These are phyloP conservation scores for Motacilla tschutschensis DNA, from an alignment of 2,113 vertebrate species.

Conservation along the genomic window DNA sequence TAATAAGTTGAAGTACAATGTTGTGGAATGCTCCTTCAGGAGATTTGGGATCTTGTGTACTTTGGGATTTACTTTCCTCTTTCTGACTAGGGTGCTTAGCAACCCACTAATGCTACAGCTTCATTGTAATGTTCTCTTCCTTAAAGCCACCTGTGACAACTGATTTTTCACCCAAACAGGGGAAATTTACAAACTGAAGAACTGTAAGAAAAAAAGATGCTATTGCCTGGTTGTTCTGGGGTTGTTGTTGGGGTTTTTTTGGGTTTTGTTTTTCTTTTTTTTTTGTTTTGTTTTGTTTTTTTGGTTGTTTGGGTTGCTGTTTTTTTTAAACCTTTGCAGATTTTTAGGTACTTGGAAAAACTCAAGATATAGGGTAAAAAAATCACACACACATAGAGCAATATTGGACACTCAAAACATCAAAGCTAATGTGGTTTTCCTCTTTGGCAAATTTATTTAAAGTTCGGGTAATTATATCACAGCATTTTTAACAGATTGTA, in stretches of 20 bases:
- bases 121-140: slow-evolving; percentile 74
- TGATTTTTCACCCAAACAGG: slow-evolving; percentile 71
- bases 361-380: not conserved
- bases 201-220: slow-evolving; percentile 68
- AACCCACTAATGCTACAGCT: slow-evolving; percentile 78
- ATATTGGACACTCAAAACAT: not conserved
- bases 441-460: not conserved
- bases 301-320: too few species aligned
- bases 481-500: slow-evolving; percentile 1
- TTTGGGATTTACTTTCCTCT: slow-evolving; percentile 25
- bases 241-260: not conserved
- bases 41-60: slow-evolving; percentile 8
- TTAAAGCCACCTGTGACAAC: slow-evolving; percentile 77
- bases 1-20: slow-evolving; percentile 51
- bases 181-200: slow-evolving; percentile 70
- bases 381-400: not conserved
- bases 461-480: not conserved
- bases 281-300: too few species aligned
- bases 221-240: slow-evolving; percentile 50
- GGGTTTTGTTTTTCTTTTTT: too few species aligned
- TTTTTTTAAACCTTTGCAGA: not conserved
- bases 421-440: not conserved
- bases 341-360: not conserved
- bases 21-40: slow-evolving; percentile 53
- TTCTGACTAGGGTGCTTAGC: slow-evolving; percentile 63